Evolutionary conservation across 2,113 vertebrate species (phyloP), one percentile per base, ranked within the genome.

Genomic region (Cyprinodon brontotheroides): DNA sequence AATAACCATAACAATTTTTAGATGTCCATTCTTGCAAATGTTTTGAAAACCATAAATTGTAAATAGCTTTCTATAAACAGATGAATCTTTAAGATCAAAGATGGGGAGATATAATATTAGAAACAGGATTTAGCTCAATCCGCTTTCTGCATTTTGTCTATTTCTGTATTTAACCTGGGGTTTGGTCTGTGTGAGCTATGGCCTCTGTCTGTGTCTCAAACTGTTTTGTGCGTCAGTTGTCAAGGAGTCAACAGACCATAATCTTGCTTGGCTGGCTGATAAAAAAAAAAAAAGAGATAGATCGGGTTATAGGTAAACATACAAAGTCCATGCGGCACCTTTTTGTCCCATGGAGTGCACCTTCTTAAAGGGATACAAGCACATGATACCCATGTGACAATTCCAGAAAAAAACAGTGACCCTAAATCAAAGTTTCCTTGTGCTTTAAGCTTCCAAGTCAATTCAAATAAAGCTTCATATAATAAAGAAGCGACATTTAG

Each of bases 251-350:
- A 68, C 76, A 83, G 53, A 62, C 68, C n/a, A 4, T 36, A 62
- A 65, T 53, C 12, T 36, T 67, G 11, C 48, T 37, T 36, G 36
- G 37, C 38, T 45, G 62, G 40, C 66, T 83, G 86, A 92, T 87
- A 88, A 89, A 61, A 76, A 62, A 40, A 41, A 82, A 88, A 89
- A 61, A 76, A 62, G 38, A 41, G 67, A 82, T 70, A 69, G 73
- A 41, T 67, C 64, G 66, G 62, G 57, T 68, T 67, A 69, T 57
- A 70, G 41, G 77, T 67, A 82, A 84, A 77, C 74, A 91, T 73
- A 57, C 89, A 92, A 93, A 92, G 92, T 92, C 90, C 90, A 93
- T 40, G 37, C 75, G 72, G 75, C 79, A 80, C 85, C 80, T 73
- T 17, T 17, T 74, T 11, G 12, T 67, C 74, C 77, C 72, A 68